Base-by-base conservation (phyloP, 2,888 invertebrate genomes). In the Muschampia plurimacula region DNA sequence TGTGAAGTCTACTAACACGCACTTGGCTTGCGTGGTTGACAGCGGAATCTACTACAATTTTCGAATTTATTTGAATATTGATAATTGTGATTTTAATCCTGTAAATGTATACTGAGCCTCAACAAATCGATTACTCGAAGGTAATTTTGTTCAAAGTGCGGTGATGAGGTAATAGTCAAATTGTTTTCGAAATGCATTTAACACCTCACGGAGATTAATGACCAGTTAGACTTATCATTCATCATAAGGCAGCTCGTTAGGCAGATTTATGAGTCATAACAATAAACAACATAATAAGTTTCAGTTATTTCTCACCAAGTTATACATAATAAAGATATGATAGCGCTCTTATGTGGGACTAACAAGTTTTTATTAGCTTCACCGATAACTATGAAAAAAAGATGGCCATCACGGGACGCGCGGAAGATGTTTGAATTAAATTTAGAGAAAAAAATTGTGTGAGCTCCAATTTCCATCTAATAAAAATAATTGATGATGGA, bases 141-240 rank as follows among this genome's bases (percentile, higher is more conserved):
- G 44, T 59, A 44, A 59, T 59, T 59, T 28, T 44, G 67, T 22
- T 32, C 67, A 67, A 59, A 59, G 59, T 32, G n/a, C 41, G 1
- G 0, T 15, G 49, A 66, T 55, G 57, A 67, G 57, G 57, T 67
- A 67, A 67, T 59, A 32, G 44, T 67, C 41, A 59, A 67, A 67
- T 67, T 67, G 67, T 67, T 67, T 67, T 59, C 59, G 41, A 67
- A 67, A 67, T 59, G 41, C 67, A 57, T 59, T 67, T 59, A 67
- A 59, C 67, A 57, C 55, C 28, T 66, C 55, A 55, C 36, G n/a
- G 44, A 59, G 67, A 67, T 67, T 67, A 67, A 67, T 67, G 57
- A 28, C 67, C 49, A 39, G 49, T 66, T 39, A 67, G 55, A 67
- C 55, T 55, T 55, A 52, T 39, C n/a, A 55, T 67, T 67, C 15